Evolutionary conservation across 1,140 invertebrate genomes (phyloP).

Genomic region (Drosophila funebris): DNA sequence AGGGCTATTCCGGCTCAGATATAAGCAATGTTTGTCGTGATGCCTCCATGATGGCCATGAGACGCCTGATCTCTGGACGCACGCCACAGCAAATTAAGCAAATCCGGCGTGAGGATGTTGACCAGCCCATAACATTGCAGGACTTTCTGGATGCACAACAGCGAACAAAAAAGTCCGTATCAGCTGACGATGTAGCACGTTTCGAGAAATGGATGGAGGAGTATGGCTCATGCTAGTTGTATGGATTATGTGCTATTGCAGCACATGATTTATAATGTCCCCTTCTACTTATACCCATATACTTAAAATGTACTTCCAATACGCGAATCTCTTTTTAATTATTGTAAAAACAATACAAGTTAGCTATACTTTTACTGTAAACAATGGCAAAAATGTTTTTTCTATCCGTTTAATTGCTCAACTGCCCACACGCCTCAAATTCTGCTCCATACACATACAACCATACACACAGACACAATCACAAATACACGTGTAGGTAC

Average conservation of each 20-base stretch:
- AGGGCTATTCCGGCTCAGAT: conserved; percentile 98
- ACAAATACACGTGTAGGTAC: conserved; percentile 45
- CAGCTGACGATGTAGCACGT: conserved; percentile 94
- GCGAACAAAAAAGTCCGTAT: conserved; percentile 97
- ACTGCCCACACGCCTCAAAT: conserved; percentile 34
- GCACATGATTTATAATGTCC: conserved; percentile 39
- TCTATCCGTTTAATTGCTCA: conserved; percentile 69
- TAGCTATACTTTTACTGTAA: conserved; percentile 21
- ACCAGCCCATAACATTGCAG: conserved; percentile 93
- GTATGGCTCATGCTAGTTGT: conserved; percentile 90
- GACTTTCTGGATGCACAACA: conserved; percentile 95
- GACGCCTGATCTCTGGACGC: conserved; percentile 95
- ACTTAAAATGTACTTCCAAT: conserved; percentile 76
- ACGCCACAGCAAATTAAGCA: conserved; percentile 96
- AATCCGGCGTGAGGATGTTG: conserved; percentile 96
- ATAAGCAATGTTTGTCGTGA: conserved; percentile 99
- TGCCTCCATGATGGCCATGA: conserved; percentile 99
- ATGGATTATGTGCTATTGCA: conserved; percentile 59
- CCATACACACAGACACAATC: conserved; percentile 39
- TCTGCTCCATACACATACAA: conserved; percentile 31
- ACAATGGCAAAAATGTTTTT: conserved; percentile 31
- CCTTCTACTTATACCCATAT: conserved; percentile 30
- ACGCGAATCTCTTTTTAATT: conserved; percentile 41
- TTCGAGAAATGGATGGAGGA: conserved; percentile 99
- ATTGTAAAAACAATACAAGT: conserved; percentile 54